These are phyloP conservation scores for Cyclophora punctaria DNA, from an alignment of 2,888 invertebrate genomes.

Conservation along the genomic window DNA sequence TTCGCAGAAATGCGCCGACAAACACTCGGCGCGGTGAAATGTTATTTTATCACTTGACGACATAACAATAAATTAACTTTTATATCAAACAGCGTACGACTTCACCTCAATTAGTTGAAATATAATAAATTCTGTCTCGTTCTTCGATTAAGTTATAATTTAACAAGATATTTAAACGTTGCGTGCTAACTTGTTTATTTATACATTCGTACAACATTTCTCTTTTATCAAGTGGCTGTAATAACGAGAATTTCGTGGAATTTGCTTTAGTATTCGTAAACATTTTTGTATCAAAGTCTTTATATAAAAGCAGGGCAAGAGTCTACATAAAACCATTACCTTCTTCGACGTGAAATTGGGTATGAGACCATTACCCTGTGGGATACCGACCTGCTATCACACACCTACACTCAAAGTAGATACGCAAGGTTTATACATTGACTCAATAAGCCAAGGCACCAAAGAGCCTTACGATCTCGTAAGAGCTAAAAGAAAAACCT, in stretches of 20 bases:
- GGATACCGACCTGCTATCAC: too few relatives aligned
- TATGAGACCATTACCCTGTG: too few relatives aligned
- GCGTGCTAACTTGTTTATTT: conserved; percentile 4
- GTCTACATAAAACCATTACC: too few relatives aligned
- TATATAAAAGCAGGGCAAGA: too few relatives aligned
- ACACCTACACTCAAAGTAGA: too few relatives aligned
- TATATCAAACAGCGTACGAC: conserved; percentile 37
- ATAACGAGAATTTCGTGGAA: too few relatives aligned
- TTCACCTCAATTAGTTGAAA: conserved; percentile 23
- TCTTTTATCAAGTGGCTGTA: too few relatives aligned
- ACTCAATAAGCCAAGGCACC: conserved; percentile 40
- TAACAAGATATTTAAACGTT: too few relatives aligned
- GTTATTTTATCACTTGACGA: conserved; percentile 55
- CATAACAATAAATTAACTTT: conserved; percentile 51
- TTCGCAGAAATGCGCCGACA: conserved; percentile 61
- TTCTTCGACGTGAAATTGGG: too few relatives aligned
- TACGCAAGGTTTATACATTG: conserved; percentile 21
- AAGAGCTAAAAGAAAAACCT: conserved; percentile 16
- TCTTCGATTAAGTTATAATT: background rate
- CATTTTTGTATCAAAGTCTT: too few relatives aligned
- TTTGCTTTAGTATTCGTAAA: too few relatives aligned
- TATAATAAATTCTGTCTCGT: conserved; percentile 8
- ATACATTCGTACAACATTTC: too few relatives aligned
- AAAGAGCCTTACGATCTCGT: conserved; percentile 24
- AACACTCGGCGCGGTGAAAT: conserved; percentile 48